phyloP scores from a whole-genome alignment of 2,888 invertebrate genomes.

The Automeris io region DNA sequence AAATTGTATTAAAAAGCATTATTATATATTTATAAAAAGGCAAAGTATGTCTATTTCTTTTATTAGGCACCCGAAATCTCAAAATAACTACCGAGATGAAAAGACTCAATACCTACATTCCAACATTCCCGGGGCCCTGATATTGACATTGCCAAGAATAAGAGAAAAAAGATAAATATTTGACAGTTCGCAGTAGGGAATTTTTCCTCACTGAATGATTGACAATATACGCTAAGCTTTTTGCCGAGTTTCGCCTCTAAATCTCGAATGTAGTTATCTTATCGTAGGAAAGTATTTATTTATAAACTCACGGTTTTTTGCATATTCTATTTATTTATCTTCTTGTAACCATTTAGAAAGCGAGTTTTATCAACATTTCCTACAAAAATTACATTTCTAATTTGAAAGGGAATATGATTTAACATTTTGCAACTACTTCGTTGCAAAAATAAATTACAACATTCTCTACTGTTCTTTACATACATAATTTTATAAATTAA shows the following conservation, averaged over 20 bases:
- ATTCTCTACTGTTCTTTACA: too few relatives aligned
- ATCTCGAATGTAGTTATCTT: constrained; percentile 34
- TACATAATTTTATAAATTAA: too few relatives aligned
- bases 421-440: too few relatives aligned
- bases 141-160: constrained; percentile 52
- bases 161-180: constrained; percentile 51
- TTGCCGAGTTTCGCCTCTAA: constrained; percentile 28
- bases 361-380: too few relatives aligned
- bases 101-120: constrained; percentile 49
- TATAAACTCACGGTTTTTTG: too few relatives aligned
- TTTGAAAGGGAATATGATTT: too few relatives aligned
- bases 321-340: too few relatives aligned
- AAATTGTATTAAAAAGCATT: too few relatives aligned
- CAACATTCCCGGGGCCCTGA: constrained; percentile 35
- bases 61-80: constrained; percentile 36
- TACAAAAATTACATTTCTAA: too few relatives aligned
- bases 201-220: constrained; percentile 45
- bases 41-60: constrained; percentile 32
- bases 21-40: constrained; percentile 11
- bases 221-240: constrained; percentile 42
- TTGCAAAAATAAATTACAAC: too few relatives aligned
- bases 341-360: too few relatives aligned
- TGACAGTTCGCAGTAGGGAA: constrained; percentile 49
- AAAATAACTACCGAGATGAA: constrained; percentile 40
- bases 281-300: too few relatives aligned